Percentiles rank a stretch among this genome's conserved stretches.
phyloP scores from a whole-genome alignment of 2,113 vertebrate genomes.

The Ia io region DNA sequence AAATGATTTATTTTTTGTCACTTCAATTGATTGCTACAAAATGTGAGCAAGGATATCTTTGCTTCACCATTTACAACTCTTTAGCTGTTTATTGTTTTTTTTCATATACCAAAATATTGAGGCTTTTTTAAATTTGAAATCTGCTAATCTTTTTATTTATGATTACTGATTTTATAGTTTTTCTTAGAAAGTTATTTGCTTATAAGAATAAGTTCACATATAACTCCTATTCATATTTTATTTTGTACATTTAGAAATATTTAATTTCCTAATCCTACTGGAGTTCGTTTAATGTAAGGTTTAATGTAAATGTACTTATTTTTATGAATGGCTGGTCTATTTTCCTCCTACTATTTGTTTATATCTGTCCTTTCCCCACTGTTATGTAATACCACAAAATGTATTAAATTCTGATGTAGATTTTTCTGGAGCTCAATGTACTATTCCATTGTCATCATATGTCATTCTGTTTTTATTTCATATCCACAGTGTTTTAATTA shows the following conservation, averaged over 20 bases:
- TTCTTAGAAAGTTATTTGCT: neutral
- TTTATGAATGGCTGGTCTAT: neutral
- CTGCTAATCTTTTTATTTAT: neutral
- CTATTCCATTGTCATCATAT: neutral
- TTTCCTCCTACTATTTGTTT: neutral
- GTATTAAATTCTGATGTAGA: neutral
- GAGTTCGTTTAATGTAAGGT: neutral
- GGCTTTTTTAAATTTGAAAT: neutral
- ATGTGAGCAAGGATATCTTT: neutral
- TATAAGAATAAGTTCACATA: neutral
- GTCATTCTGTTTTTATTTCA: neutral
- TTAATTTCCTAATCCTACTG: neutral
- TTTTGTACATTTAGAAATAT: neutral
- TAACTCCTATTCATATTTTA: neutral
- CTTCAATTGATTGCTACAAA: neutral
- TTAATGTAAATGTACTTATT: neutral
- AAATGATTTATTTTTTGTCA: neutral
- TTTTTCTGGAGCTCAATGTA: neutral
- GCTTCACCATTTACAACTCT: neutral
- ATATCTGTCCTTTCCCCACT: neutral
- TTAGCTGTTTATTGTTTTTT: neutral
- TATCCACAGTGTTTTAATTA: neutral
- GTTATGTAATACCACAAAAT: neutral
- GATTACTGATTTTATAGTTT: neutral
- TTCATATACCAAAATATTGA: neutral